These are phyloP conservation scores for Calliopsis andreniformis DNA, from an alignment of 1,140 invertebrate species.

Conservation along the genomic window DNA sequence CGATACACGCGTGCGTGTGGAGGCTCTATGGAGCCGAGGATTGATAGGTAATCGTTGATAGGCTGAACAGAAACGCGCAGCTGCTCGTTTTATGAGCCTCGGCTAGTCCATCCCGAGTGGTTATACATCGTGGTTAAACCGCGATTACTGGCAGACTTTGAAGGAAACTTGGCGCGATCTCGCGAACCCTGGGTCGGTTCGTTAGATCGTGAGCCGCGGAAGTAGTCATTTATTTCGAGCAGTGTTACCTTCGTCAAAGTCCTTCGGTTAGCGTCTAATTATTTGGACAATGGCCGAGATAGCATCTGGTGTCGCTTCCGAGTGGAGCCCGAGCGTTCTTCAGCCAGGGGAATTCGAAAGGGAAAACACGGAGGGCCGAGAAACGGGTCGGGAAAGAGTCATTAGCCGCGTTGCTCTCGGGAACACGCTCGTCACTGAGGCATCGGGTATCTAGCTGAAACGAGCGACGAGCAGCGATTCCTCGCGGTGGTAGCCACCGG, in stretches of 20 bases:
- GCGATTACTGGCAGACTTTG: conserved; percentile 1
- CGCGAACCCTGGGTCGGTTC: not conserved
- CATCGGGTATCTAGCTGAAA: conserved; percentile 19
- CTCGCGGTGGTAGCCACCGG: conserved; percentile 39
- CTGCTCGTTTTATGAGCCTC: conserved; percentile 46
- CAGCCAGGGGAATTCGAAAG: not conserved
- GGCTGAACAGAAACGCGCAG: conserved; percentile 33
- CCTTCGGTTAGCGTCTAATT: not conserved
- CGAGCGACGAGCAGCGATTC: conserved; percentile 33
- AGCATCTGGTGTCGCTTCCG: not conserved
- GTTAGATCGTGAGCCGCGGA: not conserved
- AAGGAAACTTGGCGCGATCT: conserved; percentile 1
- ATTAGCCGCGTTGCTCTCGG: conserved; percentile 37
- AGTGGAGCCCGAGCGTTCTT: not conserved
- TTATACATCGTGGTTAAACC: conserved; percentile 36
- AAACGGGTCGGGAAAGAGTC: conserved; percentile 17
- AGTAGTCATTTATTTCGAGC: not conserved
- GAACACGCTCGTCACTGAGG: conserved; percentile 29
- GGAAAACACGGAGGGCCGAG: not conserved
- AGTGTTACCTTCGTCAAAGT: not conserved
- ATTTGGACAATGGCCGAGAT: not conserved
- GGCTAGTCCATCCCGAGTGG: conserved; percentile 20
- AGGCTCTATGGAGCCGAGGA: conserved; percentile 18
- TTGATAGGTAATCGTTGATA: conserved; percentile 65
- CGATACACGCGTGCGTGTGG: conserved; percentile 9